Conservation (phyloP, 2,797 vertebrate genomes). For the Ctenosaura bakeri region DNA sequence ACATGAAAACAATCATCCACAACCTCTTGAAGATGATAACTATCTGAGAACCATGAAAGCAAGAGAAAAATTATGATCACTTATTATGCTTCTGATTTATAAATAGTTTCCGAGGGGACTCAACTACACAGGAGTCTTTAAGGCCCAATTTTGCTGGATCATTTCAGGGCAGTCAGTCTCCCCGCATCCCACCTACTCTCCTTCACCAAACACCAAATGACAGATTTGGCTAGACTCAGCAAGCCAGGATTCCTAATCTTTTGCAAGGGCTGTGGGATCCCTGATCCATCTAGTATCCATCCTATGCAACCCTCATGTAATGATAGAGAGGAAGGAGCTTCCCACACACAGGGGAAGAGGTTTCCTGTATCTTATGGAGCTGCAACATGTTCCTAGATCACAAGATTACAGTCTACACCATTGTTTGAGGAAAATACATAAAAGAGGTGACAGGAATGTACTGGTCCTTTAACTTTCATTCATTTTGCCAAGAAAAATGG, state of each 20-base stretch:
- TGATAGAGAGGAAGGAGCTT: background rate
- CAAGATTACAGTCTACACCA: background rate
- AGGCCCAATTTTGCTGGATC: too few species aligned
- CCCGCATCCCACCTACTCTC: too few species aligned
- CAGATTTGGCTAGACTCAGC: background rate
- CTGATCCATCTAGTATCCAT: background rate
- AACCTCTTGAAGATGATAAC: too few species aligned
- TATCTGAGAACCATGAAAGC: too few species aligned
- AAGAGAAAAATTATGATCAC: too few species aligned
- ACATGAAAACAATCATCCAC: too few species aligned
- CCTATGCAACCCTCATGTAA: background rate
- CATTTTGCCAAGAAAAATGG: background rate
- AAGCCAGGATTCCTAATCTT: background rate
- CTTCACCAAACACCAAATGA: background rate
- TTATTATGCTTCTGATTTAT: too few species aligned
- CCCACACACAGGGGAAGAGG: background rate
- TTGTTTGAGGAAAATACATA: background rate
- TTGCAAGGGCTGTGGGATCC: background rate
- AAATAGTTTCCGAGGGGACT: too few species aligned
- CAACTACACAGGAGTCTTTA: too few species aligned
- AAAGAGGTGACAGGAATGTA: background rate
- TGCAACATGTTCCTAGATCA: background rate
- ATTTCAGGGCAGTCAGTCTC: too few species aligned
- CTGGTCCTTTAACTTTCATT: background rate
- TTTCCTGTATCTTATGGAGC: background rate